Conservation (phyloP, 2,113 vertebrate species). For the Cygnus atratus region DNA sequence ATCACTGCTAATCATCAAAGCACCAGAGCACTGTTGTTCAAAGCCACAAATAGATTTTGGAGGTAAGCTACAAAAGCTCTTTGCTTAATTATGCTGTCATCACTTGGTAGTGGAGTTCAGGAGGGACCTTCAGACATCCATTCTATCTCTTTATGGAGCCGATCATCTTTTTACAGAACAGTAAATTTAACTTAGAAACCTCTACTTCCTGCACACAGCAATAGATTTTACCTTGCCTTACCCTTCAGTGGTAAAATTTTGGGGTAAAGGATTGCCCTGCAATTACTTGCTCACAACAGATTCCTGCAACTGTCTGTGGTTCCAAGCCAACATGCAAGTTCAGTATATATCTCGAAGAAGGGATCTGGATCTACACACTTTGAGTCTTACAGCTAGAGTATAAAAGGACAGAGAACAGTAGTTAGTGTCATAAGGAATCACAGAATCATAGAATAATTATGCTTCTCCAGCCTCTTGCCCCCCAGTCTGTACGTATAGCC, state of each 20-base stretch:
- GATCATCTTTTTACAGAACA: background rate
- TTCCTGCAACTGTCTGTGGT: background rate
- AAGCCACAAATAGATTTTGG: background rate
- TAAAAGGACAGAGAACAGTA: background rate
- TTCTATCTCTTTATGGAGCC: background rate
- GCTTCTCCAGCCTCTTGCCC: no score
- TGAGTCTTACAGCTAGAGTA: background rate
- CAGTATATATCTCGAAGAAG: background rate
- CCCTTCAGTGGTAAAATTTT: background rate
- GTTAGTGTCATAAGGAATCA: background rate
- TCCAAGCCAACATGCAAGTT: background rate
- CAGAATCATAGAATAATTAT: no score
- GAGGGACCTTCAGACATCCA: background rate
- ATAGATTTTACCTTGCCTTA: background rate
- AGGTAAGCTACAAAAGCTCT: conserved; percentile 26
- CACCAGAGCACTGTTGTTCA: background rate
- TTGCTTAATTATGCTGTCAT: conserved; percentile 8
- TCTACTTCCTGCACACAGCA: background rate
- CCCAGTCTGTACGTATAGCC: no score
- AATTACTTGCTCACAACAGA: background rate
- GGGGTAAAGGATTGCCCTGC: background rate
- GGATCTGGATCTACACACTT: background rate
- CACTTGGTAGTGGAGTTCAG: background rate
- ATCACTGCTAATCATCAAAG: background rate
- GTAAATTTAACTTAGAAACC: background rate